phyloP scores from a whole-genome alignment of 2,113 vertebrate genomes.

The human region DNA sequence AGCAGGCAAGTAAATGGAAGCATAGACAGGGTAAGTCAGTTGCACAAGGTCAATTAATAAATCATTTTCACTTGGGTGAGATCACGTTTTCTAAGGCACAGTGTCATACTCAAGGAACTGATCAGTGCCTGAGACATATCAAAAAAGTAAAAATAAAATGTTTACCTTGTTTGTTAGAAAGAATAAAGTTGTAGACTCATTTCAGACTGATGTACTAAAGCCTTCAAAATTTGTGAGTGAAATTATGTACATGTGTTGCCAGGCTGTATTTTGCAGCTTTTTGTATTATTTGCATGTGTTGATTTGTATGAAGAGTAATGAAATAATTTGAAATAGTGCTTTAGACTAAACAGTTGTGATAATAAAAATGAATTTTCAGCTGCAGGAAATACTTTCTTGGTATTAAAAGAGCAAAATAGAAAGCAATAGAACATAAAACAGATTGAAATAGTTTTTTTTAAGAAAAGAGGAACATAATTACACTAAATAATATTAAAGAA shows the following conservation, averaged over 20 bases:
- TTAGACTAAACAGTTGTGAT: background rate
- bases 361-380: constrained; percentile 22
- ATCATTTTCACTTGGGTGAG: constrained; percentile 2
- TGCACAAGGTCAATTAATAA: background rate
- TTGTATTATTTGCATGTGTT: background rate
- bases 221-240: background rate
- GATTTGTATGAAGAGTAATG: background rate
- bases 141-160: background rate
- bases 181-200: background rate
- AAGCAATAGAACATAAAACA: background rate
- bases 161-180: background rate
- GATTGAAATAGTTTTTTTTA: background rate
- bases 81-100: background rate
- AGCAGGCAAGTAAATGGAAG: background rate
- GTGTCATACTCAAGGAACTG: background rate
- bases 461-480: background rate
- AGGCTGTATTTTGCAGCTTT: background rate
- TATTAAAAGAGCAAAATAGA: background rate
- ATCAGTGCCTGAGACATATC: background rate
- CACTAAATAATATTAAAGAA: background rate
- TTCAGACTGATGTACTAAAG: background rate
- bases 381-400: background rate
- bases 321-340: background rate
- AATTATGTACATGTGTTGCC: background rate
- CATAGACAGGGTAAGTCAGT: background rate